phyloP scores from a whole-genome alignment of 2,113 vertebrate genomes.

The Tylochromis polylepis region DNA sequence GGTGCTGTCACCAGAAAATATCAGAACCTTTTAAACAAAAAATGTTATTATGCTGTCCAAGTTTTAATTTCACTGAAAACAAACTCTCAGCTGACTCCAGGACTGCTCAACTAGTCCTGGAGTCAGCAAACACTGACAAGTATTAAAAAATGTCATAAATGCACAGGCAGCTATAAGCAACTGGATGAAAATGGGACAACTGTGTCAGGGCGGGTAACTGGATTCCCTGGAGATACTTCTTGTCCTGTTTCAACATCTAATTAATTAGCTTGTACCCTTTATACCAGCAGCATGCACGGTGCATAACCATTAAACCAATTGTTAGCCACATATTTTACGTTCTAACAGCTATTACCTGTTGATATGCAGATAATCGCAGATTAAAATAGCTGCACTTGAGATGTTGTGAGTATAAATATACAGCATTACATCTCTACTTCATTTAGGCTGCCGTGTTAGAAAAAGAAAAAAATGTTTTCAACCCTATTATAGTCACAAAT shows the following conservation, averaged over 20 bases:
- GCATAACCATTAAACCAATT: neutral
- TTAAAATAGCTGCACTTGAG: neutral
- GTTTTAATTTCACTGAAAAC: neutral
- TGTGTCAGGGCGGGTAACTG: neutral
- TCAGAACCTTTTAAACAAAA: neutral
- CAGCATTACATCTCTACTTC: neutral
- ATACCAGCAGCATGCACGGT: neutral
- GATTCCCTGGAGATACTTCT: neutral
- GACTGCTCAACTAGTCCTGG: neutral
- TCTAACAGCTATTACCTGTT: neutral
- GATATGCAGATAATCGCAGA: neutral
- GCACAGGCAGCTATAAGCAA: neutral
- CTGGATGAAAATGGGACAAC: neutral
- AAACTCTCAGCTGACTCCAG: neutral
- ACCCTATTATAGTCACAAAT: neutral
- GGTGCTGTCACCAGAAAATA: neutral
- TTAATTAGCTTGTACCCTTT: conserved; percentile 32
- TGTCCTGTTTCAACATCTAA: conserved; percentile 23
- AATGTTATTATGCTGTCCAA: neutral
- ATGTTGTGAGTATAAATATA: neutral
- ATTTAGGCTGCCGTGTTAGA: neutral
- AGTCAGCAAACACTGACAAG: neutral
- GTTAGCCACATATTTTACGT: neutral
- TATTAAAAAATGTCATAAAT: neutral
- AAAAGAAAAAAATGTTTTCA: neutral